Evolutionary conservation across 2,113 vertebrate genomes (phyloP), one percentile per base, ranked within the genome.

Genomic region (Cheilinus undulatus): DNA sequence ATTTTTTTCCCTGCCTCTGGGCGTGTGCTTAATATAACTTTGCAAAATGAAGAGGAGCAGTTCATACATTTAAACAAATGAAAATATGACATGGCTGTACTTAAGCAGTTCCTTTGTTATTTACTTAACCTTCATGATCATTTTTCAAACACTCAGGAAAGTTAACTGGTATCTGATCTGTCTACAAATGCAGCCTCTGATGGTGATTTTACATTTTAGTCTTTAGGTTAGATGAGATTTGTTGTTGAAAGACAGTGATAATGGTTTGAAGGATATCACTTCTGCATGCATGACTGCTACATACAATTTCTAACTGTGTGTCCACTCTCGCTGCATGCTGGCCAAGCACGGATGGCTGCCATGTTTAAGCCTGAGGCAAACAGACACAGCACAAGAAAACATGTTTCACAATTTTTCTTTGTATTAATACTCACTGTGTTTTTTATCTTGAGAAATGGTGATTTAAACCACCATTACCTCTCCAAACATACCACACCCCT

Each of bases 261-360:
- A 58, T 40, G 26, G n/a, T 17, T 32, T 3, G 7, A 46, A 45
- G 69, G 13, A 22, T 27, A 17, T 3, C 15, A 43, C 30, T 58
- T 65, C 7, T 63, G 23, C 19, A 64, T 54, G 14, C 48, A 50
- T 42, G 34, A 26, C 20, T 63, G 1, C 19, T 14, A 51, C 51
- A 57, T 46, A 26, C 40, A 71, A 30, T 70, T 53, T 66, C 42
- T 48, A 61, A 46, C 22, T 19, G 27, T 76, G 58, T 59, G 65
- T 82, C 66, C 38, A 56, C 67, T 79, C 46, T 70, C 26, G 34
- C 74, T 70, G 48, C 32, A n/a, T n/a, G n/a, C 43, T 60, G 69
- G 53, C 23, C 34, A 51, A 20, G 27, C 63, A 87, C 6, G 78
- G 69, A 85, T 82, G 79, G 53, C 69, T 81, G 65, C 69, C 28